These are phyloP conservation scores for Mythimna ferrago DNA, from an alignment of 2,888 invertebrate species.

Conservation along the genomic window DNA sequence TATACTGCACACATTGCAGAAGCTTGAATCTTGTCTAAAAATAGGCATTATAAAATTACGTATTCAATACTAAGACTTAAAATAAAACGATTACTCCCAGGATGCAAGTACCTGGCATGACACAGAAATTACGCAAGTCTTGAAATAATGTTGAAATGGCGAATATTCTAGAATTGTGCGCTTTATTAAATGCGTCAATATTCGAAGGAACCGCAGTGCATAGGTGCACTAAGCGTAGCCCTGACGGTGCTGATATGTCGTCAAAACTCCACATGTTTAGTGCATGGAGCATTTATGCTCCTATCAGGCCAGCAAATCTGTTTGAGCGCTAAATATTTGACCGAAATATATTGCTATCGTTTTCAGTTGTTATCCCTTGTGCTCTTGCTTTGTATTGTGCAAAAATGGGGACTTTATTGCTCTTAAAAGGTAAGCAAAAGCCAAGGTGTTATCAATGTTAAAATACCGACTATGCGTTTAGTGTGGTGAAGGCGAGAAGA, in stretches of 20 bases:
- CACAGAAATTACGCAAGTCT: constrained; percentile 31
- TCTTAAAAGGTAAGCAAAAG: constrained; percentile 7
- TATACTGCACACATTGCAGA: constrained; percentile 29
- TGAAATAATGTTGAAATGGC: constrained; percentile 16
- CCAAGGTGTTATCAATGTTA: constrained; percentile 2
- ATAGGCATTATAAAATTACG: constrained; percentile 49
- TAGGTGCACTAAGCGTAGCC: constrained; percentile 13
- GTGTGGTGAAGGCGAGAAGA: not conserved
- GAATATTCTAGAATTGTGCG: constrained; percentile 41
- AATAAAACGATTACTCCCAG: constrained; percentile 52
- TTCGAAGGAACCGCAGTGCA: not conserved
- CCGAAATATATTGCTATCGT: constrained; percentile 3
- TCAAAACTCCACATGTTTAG: constrained; percentile 15
- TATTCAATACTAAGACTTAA: constrained; percentile 48
- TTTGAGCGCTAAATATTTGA: constrained; percentile 26
- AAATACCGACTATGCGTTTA: constrained; percentile 12
- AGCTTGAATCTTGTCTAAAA: constrained; percentile 47
- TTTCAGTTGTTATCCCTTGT: not conserved
- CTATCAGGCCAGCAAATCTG: constrained; percentile 9
- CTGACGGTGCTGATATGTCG: not conserved
- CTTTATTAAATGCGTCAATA: constrained; percentile 30
- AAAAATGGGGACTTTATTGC: not conserved
- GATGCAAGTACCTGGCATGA: constrained; percentile 47
- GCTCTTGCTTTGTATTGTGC: not conserved
- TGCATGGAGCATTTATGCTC: not conserved